Base-by-base conservation (phyloP, 2,888 invertebrate genomes). In the Apamea sordens region DNA sequence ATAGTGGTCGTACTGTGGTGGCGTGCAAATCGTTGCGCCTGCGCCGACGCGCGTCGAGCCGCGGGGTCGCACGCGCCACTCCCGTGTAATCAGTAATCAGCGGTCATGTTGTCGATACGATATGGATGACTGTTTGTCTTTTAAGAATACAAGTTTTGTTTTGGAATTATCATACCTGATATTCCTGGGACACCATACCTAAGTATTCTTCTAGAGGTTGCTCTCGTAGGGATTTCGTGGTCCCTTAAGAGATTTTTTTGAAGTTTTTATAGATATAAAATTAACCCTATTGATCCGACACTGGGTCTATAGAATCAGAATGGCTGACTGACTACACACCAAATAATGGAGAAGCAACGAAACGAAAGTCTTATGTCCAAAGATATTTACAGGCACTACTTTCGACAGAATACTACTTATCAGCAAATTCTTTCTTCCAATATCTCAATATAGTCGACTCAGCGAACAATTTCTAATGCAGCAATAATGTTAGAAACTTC, bases 11-110 rank as follows among this genome's bases (percentile, higher is more conserved):
- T 68, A 61, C n/a, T 65, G 41, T 64, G 61, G 59, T 80, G 77
- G 85, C 86, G 79, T 79, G 88, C 87, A 86, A 89, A 89, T 88
- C 74, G 79, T 63, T 81, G 81, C 76, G 84, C 73, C 74, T 67
- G 84, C 82, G 83, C 73, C 70, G 79, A 70, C 69, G 64, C 53
- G 72, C 64, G 63, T 36, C 53, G 56, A 67, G 77, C 76, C 78
- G 78, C 79, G 36, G 80, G 80, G 80, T 72, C 87, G 87, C 90
- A 87, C 87, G 91, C 90, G 91, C 87, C 79, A 70, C 83, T 82
- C 85, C 86, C 90, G 85, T 91, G 90, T 92, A 92, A 92, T 92
- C 90, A 86, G 79, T 92, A 92, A 92, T 91, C 84, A 88, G 65
- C 70, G 82, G 82, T 77, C 73, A 82, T 76, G 64, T 64, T 70